Evolutionary conservation across 2,797 vertebrate genomes (phyloP).

Genomic region (Graptemys geographica): DNA sequence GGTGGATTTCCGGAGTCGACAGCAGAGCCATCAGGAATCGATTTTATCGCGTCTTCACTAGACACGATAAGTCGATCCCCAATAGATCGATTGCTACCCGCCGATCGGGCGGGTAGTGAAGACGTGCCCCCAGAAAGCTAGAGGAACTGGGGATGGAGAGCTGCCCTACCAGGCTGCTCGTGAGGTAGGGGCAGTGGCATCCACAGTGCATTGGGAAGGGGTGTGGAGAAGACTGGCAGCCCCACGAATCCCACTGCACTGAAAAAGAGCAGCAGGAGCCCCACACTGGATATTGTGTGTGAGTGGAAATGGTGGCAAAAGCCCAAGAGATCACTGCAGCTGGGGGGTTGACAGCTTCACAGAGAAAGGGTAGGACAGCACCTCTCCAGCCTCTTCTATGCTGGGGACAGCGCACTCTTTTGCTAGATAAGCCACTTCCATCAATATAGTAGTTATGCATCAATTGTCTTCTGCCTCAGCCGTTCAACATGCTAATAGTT

Average conservation of each 20-base stretch:
- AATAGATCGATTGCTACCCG: too few relatives aligned
- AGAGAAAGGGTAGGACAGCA: background rate
- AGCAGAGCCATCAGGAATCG: too few relatives aligned
- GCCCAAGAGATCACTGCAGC: background rate
- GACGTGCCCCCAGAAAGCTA: fast-evolving
- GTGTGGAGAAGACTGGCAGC: background rate
- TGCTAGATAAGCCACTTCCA: background rate
- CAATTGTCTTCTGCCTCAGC: background rate
- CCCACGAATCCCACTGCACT: background rate
- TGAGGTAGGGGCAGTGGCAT: background rate
- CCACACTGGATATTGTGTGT: background rate
- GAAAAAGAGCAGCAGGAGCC: background rate
- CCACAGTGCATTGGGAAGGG: background rate
- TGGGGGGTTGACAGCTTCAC: background rate
- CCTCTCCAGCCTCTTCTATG: background rate
- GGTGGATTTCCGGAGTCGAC: too few relatives aligned
- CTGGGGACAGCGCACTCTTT: background rate
- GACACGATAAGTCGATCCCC: too few relatives aligned
- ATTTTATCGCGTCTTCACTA: too few relatives aligned
- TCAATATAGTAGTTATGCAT: background rate
- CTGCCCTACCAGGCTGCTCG: background rate
- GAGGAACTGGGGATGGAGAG: fast-evolving
- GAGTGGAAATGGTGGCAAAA: background rate
- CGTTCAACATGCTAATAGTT: background rate
- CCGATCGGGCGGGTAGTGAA: too few relatives aligned